These are phyloP conservation scores for Cardiocondyla obscurior DNA, from an alignment of 1,140 invertebrate genomes.

Conservation along the genomic window DNA sequence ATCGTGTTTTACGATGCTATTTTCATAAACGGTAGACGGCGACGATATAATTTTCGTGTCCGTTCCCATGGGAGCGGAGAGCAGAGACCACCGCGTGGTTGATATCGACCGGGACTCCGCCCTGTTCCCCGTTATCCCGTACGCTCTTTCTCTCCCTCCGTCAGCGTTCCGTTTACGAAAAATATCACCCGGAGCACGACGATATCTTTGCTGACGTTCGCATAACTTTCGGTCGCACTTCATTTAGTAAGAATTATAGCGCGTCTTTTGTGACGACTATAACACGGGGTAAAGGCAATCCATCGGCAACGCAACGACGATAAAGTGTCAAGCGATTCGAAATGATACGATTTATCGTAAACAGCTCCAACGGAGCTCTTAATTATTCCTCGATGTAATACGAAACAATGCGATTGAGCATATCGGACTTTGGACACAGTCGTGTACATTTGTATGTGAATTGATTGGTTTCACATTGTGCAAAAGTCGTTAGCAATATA, in stretches of 20 bases:
- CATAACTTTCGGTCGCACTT: not conserved
- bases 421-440: not conserved
- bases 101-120: slow-evolving; percentile 74
- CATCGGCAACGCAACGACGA: not conserved
- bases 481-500: slow-evolving; percentile 16
- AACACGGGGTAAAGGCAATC: not conserved
- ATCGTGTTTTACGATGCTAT: slow-evolving; percentile 61
- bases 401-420: not conserved
- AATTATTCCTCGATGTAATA: not conserved
- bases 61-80: slow-evolving; percentile 62
- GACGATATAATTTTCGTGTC: slow-evolving; percentile 70
- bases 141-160: not conserved
- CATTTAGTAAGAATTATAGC: slow-evolving; percentile 3
- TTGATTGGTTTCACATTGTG: not conserved
- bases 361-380: not conserved
- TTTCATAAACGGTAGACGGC: slow-evolving; percentile 56
- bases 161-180: slow-evolving; percentile 41
- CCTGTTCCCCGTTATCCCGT: slow-evolving; percentile 64
- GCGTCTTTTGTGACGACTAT: not conserved
- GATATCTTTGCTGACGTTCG: slow-evolving; percentile 6
- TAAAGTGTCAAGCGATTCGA: not conserved
- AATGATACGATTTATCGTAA: not conserved
- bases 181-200: slow-evolving; percentile 21
- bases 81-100: slow-evolving; percentile 57
- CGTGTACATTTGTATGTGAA: not conserved